Conservation (phyloP, 2,797 vertebrate species). For the Parambassis ranga region DNA sequence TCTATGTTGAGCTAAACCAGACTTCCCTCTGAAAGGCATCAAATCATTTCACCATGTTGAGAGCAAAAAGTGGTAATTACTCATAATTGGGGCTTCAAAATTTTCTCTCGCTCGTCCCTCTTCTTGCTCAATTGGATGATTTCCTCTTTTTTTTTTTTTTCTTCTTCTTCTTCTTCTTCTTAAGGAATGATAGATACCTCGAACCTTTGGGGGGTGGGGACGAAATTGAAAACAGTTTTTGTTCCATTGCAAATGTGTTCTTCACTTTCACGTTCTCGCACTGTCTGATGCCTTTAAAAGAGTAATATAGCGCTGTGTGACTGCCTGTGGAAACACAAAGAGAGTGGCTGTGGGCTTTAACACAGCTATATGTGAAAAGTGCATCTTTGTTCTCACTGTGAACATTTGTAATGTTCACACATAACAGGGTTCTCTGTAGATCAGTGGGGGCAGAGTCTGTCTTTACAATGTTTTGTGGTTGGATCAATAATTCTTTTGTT, state of each 20-base stretch:
- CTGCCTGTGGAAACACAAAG: no score
- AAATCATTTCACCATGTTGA: slow-evolving; percentile 99
- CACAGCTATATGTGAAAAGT: slow-evolving; percentile 1
- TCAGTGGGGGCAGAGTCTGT: background rate
- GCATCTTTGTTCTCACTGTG: background rate
- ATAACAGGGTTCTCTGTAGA: background rate
- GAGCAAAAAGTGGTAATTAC: slow-evolving; percentile 99
- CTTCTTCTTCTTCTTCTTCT: slow-evolving; percentile 78
- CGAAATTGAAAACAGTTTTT: slow-evolving; percentile 95
- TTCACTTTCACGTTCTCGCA: slow-evolving; percentile 9
- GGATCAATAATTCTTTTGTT: no score
- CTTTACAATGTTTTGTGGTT: background rate
- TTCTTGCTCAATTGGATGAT: slow-evolving; percentile 88
- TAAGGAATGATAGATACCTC: slow-evolving; percentile 87
- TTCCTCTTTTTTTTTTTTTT: slow-evolving; percentile 76
- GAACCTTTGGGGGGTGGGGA: slow-evolving; percentile 80
- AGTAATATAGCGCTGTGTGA: slow-evolving; percentile 52
- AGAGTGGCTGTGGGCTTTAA: slow-evolving; percentile 23
- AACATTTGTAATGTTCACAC: background rate
- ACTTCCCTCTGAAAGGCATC: slow-evolving; percentile 94
- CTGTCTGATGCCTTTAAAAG: slow-evolving; percentile 79
- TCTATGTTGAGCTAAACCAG: slow-evolving; percentile 99
- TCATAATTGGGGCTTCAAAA: slow-evolving; percentile 96
- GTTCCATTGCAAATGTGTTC: slow-evolving; percentile 87
- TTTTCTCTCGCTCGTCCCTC: slow-evolving; percentile 79